phyloP scores from a whole-genome alignment of 2,113 vertebrate species.

The Chionis minor region DNA sequence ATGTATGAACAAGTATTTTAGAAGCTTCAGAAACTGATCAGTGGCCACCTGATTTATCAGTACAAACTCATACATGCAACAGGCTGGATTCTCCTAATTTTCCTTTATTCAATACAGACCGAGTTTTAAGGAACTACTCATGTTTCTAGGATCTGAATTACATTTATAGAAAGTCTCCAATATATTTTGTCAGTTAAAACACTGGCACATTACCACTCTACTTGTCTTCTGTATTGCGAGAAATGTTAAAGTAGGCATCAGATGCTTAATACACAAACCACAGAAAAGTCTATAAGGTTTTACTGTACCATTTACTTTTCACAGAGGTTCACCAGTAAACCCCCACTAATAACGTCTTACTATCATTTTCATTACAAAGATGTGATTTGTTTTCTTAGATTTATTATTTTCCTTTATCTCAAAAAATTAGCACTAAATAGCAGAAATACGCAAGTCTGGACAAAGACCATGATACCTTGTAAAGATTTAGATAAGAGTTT shows the following conservation, averaged over 20 bases:
- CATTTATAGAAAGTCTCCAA: not conserved
- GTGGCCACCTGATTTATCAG: not conserved
- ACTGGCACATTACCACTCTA: not conserved
- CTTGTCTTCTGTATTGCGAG: not conserved
- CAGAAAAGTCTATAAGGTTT: not conserved
- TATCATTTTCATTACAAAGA: not conserved
- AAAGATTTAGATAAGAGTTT: not conserved
- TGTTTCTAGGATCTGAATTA: not conserved
- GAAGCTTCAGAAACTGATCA: not conserved
- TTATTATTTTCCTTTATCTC: not conserved
- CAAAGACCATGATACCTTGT: not conserved
- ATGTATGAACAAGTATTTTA: not conserved
- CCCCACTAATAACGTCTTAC: not conserved
- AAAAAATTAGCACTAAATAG: not conserved
- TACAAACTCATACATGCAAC: not conserved
- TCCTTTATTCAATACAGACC: not conserved
- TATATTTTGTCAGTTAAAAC: not conserved
- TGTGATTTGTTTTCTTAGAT: not conserved
- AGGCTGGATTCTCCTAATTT: not conserved
- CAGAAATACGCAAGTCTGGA: not conserved
- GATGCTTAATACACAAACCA: not conserved
- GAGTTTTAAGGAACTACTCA: not conserved
- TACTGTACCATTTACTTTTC: not conserved
- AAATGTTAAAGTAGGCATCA: not conserved
- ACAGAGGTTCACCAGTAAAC: not conserved